A percentile compares a stretch with the other conserved stretches of the same genome.
Evolutionary conservation across 2,888 invertebrate genomes (phyloP).

Genomic region (Agrochola lota): DNA sequence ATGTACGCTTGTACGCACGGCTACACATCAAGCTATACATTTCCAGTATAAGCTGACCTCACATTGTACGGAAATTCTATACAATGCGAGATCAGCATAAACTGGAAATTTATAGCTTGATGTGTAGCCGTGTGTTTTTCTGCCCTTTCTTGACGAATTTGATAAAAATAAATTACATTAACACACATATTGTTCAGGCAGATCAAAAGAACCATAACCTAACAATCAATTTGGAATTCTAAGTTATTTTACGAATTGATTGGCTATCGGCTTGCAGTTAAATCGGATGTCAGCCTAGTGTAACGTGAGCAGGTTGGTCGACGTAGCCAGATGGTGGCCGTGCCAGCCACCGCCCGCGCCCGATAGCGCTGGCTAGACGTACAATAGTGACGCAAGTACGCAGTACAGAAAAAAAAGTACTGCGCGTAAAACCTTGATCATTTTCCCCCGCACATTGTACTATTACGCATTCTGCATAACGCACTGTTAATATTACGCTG

Average conservation of each 20-base stretch:
- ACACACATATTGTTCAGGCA: not conserved
- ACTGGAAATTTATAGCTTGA: too few species aligned
- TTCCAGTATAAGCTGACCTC: too few species aligned
- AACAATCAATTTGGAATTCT: conserved; percentile 1
- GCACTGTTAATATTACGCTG: conserved; percentile 44
- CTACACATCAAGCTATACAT: too few species aligned
- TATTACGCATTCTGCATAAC: conserved; percentile 54
- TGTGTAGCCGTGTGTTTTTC: not conserved
- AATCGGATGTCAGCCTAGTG: conserved; percentile 67
- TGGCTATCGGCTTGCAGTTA: conserved; percentile 59
- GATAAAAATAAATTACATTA: not conserved
- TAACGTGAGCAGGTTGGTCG: conserved; percentile 68
- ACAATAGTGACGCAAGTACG: conserved; percentile 55
- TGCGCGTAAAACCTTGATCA: conserved; percentile 63
- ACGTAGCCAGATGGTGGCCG: conserved; percentile 83
- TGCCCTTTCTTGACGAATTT: not conserved
- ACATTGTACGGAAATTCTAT: too few species aligned
- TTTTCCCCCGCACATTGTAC: conserved; percentile 53
- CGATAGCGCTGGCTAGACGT: conserved; percentile 75
- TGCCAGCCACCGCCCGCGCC: conserved; percentile 80
- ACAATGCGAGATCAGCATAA: too few species aligned
- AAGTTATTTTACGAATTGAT: conserved; percentile 32
- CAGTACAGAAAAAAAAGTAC: conserved; percentile 55
- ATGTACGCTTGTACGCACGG: too few species aligned
- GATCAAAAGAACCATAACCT: conserved; percentile 9